Evolutionary conservation across 1,140 invertebrate genomes (phyloP), one percentile per base, ranked within the genome.

Genomic region (Caerostris darwini): DNA sequence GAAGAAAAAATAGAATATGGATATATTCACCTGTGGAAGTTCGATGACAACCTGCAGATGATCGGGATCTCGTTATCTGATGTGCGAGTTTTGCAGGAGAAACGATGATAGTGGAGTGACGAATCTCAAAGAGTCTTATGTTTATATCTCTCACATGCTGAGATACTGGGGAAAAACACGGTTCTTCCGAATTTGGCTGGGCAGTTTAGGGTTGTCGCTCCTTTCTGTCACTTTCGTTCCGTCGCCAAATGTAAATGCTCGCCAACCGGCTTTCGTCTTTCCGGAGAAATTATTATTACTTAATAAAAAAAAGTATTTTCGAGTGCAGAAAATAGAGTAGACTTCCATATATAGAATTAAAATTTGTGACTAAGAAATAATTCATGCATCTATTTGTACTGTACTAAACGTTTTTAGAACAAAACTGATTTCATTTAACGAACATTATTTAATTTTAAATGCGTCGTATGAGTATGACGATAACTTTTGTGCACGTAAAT

Each of bases 81-180:
- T 53, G 34, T 77, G 34, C 71, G 12, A 34, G 71, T 53, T 53
- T 34, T 50, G 12, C 71, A 14, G 34, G 71, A 50, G 34, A 50
- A 34, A 34, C 34, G 71, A 77, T 50, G 71, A 77, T 8, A 50
- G 71, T 77, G 71, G 12, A 50, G 0, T 50, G 71, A 8, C n/a
- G 5, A 53, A 50, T 7, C 34, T 34, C 71, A 5, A 77, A 10
- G 4, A 77, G 8, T 50, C 10, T 77, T 8, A 34, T 77, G 71
- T 77, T 77, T 77, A 77, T 77, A 77, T 77, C 71, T 12, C 12
- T 64, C 17, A 10, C 10, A 77, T 77, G 34, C 34, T 77, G 34
- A 34, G 34, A 77, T 77, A 77, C 34, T 50, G 34, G 71, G 71
- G 71, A 77, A 77, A n/a, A 77, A 77, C 34, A 77, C 71, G 8